Base-by-base conservation (phyloP, 2,888 invertebrate genomes). In the Eledone cirrhosa region DNA sequence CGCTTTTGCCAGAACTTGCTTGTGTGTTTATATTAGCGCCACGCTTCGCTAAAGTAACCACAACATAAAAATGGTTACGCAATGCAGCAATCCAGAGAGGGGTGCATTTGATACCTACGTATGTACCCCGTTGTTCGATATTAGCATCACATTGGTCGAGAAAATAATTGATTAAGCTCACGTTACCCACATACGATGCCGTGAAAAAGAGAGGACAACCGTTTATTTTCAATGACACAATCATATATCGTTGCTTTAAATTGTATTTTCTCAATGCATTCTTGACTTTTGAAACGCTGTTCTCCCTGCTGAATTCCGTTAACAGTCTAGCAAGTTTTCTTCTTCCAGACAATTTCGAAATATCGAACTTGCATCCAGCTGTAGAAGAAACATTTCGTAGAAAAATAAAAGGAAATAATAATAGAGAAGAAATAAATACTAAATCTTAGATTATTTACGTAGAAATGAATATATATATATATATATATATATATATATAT, bases 91-190 rank as follows among this genome's bases (percentile, higher is more conserved):
- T 41, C 72, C 72, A 72, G 13, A 72, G 41, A 0, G 72, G 13
- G 14, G 72, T 72, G 22, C 72, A 72, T 14, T 72, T 33, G 2
- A 33, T 41, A n/a, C 13, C 41, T 16, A n/a, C 72, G 2, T n/a
- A 33, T 3, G 31, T 41, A 4, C 72, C 72, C 1, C 33, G 31
- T n/a, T 72, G 72, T n/a, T 72, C 72, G 22, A 72, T n/a, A 2
- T 72, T 72, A n/a, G 72, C 72, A 1, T n/a, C 72, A 3, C 72
- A 72, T 41, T 72, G 33, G 22, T 72, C 72, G 33, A 72, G 72
- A 3, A 72, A 24, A n/a, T 72, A 72, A 22, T 72, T 72, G 2
- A 72, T 22, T 19, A 72, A 19, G n/a, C 41, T 72, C 2, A 72
- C n/a, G 33, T 72, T 72, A 19, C 72, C 72, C 0, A 33, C 72